Base-by-base conservation (phyloP, 2,888 invertebrate genomes). In the Acanthosepion esculentum region DNA sequence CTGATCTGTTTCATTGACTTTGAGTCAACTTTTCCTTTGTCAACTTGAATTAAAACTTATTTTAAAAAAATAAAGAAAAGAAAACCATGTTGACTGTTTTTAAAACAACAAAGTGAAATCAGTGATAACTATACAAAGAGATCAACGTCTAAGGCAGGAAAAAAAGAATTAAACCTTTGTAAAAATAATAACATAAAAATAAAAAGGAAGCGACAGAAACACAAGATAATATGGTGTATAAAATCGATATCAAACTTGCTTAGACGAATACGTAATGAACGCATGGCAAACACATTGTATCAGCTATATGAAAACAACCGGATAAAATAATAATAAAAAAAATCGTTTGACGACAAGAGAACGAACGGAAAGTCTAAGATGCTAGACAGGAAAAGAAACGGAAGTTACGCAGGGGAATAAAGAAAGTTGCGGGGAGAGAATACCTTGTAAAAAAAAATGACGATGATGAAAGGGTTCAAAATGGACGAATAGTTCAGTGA, bases 391-490 rank as follows among this genome's bases (percentile, higher is more conserved):
- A n/a, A 78, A 78, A 78, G 78, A 78, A 78, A 78, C 78, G 78
- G 78, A 78, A 78, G 78, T 78, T 33, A 15, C n/a, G 78, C 78
- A 78, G 8, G 26, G 26, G 26, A 23, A 64, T 4, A 64, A 64
- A 64, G 26, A 64, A 23, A 23, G 26, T 6, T 20, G 20, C 26
- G 7, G 26, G 26, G 26, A 8, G 7, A 29, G 18, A n/a, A 4
- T 10, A 3, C 15, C n/a, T 15, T 3, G n/a, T 15, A 78, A 78
- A 15, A 78, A 78, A n/a, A 78, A 33, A 78, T 12, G 18, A n/a
- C n/a, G n/a, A 78, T 78, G 78, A 78, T 78, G 78, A 78, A 78
- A 78, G 78, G 78, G 78, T 78, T 78, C 78, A 78, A 78, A 78
- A 78, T 78, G 78, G n/a, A 78, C n/a, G 78, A 78, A n/a, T n/a